Percentiles rank a stretch among this genome's conserved stretches.
phyloP scores from a whole-genome alignment of 1,140 invertebrate species.

The Drosophila setifemur region DNA sequence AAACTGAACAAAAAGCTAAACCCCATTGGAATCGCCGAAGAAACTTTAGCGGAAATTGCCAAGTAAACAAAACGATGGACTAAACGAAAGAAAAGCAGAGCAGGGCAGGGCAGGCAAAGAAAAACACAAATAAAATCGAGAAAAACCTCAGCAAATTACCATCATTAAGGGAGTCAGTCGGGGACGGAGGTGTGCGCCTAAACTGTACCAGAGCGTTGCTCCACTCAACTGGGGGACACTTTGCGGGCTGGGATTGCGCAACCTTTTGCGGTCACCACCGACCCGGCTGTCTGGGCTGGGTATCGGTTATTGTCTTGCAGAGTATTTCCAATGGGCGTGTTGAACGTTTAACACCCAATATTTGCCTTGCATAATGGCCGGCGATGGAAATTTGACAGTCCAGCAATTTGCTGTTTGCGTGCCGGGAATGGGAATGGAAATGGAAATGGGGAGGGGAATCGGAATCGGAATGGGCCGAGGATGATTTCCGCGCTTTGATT shows the following conservation, averaged over 20 bases:
- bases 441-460: neutral
- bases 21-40: neutral
- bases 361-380: conserved; percentile 48
- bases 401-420: conserved; percentile 25
- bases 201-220: conserved; percentile 14
- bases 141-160: conserved; percentile 37
- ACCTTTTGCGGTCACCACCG: conserved; percentile 19
- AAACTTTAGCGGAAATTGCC: conserved; percentile 17
- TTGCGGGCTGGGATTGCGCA: conserved; percentile 13
- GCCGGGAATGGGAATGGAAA: conserved; percentile 1
- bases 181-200: neutral
- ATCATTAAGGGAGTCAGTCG: conserved; percentile 31
- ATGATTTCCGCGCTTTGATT: conserved; percentile 37
- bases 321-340: conserved; percentile 9
- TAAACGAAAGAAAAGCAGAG: conserved; percentile 10
- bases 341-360: conserved; percentile 37
- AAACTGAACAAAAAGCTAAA: too few relatives aligned
- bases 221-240: conserved; percentile 4
- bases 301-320: conserved; percentile 26
- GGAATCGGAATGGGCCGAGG: neutral
- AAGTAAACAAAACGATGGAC: conserved; percentile 26
- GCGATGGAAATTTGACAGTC: conserved; percentile 36
- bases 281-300: neutral
- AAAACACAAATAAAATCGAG: conserved; percentile 12
- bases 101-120: conserved; percentile 1